Conservation (phyloP, 2,113 vertebrate species). For the Myiopsitta monachus region DNA sequence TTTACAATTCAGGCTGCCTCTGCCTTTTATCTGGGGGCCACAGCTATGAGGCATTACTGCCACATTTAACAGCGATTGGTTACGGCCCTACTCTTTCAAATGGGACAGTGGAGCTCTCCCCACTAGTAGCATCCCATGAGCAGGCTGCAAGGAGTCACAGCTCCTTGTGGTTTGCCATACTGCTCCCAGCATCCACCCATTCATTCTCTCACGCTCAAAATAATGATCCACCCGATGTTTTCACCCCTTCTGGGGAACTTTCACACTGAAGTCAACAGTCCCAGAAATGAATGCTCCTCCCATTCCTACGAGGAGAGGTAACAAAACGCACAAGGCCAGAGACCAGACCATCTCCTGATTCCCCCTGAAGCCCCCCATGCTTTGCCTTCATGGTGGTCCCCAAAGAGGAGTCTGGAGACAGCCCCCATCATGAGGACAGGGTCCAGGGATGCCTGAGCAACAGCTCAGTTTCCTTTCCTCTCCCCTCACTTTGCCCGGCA, state of each 20-base stretch:
- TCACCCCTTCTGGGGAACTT: neutral
- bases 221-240: neutral
- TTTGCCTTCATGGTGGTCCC: neutral
- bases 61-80: slow-evolving; percentile 50
- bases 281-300: neutral
- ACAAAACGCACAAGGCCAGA: neutral
- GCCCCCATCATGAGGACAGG: accelerated
- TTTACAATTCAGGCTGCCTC: slow-evolving; percentile 52
- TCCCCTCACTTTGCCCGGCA: neutral
- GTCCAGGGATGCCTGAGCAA: accelerated
- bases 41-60: neutral
- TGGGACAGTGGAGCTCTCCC: neutral
- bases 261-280: neutral
- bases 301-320: neutral
- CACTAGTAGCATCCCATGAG: neutral
- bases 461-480: neutral
- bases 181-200: neutral
- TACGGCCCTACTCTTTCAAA: slow-evolving; percentile 46
- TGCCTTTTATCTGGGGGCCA: slow-evolving; percentile 47
- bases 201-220: neutral
- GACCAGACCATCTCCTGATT: neutral
- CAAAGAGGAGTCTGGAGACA: neutral
- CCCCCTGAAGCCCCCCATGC: accelerated
- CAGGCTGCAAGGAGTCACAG: neutral
- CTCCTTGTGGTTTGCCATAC: neutral